Conservation (phyloP, 2,113 vertebrate genomes). For the Lepisosteus oculatus region DNA sequence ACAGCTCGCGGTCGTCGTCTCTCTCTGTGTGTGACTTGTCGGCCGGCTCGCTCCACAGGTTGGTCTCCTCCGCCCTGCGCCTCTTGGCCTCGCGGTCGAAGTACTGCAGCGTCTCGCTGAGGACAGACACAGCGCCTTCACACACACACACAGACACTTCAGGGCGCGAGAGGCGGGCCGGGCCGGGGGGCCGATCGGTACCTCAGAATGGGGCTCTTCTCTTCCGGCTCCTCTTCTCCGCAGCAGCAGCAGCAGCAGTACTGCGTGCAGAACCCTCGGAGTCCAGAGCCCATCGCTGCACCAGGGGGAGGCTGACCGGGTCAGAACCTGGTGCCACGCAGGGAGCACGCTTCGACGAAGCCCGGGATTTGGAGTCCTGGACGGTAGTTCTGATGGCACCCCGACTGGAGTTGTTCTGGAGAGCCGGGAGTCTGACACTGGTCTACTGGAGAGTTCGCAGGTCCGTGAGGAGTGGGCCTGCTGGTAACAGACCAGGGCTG, state of each 20-base stretch:
- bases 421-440: too few relatives aligned
- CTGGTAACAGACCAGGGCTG: too few relatives aligned
- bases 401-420: too few relatives aligned
- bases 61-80: conserved; percentile 70
- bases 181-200: conserved; percentile 33
- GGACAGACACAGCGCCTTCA: conserved; percentile 18
- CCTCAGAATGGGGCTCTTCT: conserved; percentile 68
- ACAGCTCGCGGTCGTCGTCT: conserved; percentile 66
- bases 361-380: too few relatives aligned
- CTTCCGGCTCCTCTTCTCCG: conserved; percentile 44
- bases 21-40: conserved; percentile 73
- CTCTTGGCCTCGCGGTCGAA: conserved; percentile 73
- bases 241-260: conserved; percentile 60
- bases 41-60: conserved; percentile 73
- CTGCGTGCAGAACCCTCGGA: conserved; percentile 48
- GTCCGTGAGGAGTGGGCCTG: too few relatives aligned
- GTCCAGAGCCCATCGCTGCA: conserved; percentile 55
- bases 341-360: too few relatives aligned
- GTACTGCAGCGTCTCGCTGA: conserved; percentile 68
- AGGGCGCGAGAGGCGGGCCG: background rate
- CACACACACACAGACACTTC: conserved; percentile 7
- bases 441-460: too few relatives aligned
- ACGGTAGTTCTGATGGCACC: too few relatives aligned
- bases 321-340: background rate
- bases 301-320: too few relatives aligned